Base-by-base conservation (phyloP, 2,113 vertebrate species). In the Scomber scombrus region DNA sequence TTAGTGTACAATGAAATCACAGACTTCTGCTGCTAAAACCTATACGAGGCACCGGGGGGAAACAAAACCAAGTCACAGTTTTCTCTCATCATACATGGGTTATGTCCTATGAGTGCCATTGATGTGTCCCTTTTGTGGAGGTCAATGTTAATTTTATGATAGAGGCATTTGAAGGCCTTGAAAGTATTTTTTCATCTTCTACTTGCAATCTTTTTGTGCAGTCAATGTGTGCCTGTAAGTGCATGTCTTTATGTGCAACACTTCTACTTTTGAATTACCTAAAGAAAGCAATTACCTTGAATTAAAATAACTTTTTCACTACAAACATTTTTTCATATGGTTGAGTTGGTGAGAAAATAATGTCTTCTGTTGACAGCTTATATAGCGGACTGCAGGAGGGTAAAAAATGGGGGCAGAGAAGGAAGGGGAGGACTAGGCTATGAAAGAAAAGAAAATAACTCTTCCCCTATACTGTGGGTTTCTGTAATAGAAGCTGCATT, bases 11-110 rank as follows among this genome's bases (percentile, higher is more conserved):
- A 64, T 78, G 47, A 84, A 91, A 18, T 78, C 67, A 80, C 62
- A 92, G 67, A 23, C 62, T 75, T 79, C 62, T 75, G 71, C 61
- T 71, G 69, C 45, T 75, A 84, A 89, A 82, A 85, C 73, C 54
- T 56, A 87, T 49, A 87, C 31, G 56, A 84, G 62, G 52, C 63
- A 75, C 6, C 14, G 16, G 40, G 55, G 56, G 18, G 46, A 58
- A 70, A 72, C 14, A 61, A 64, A 79, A 66, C 12, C 10, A 10
- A 75, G 15, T 19, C 11, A 2, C 18, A 47, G 67, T 69, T 77
- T 57, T 43, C 57, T 83, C 50, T 78, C 75, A 49, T 78, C 66
- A 68, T 61, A 50, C 65, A 46, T 70, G 29, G 54, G 34, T 75
- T 67, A 45, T 31, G 69, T 78, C 54, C 56, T 58, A 49, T 49